Conservation (phyloP, 2,113 vertebrate species). For the Balaenoptera acutorostrata region DNA sequence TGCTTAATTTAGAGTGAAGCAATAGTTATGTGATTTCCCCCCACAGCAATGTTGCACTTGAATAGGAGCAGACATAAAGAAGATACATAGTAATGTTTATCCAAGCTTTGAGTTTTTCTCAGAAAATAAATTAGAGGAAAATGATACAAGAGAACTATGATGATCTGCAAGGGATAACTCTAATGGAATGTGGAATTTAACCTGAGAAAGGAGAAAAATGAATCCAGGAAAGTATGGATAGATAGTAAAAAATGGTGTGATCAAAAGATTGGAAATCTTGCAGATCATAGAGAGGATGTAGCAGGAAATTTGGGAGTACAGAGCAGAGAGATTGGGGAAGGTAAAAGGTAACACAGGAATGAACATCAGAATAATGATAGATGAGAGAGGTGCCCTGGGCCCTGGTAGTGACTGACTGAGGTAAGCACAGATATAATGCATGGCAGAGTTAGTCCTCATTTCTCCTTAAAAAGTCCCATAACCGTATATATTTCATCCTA, state of each 20-base stretch:
- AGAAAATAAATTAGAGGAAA: neutral
- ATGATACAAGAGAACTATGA: neutral
- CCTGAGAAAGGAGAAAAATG: neutral
- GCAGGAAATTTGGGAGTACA: neutral
- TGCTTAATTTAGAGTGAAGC: neutral
- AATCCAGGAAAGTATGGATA: neutral
- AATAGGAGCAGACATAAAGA: neutral
- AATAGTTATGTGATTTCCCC: neutral
- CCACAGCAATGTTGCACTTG: neutral
- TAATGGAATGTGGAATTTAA: neutral
- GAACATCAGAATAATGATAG: neutral
- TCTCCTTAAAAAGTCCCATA: neutral
- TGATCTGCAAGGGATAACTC: neutral
- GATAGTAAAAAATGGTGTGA: neutral
- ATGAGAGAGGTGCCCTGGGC: too few species aligned
- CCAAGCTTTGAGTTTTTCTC: neutral
- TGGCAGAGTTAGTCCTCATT: neutral
- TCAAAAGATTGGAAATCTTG: neutral
- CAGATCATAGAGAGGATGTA: neutral
- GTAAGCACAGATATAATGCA: neutral
- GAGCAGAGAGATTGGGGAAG: rapidly evolving
- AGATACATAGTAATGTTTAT: neutral
- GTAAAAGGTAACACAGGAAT: neutral
- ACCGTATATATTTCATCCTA: neutral
- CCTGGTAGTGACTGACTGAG: neutral